phyloP scores from a whole-genome alignment of 2,888 invertebrate genomes.

The Synergus laeviventris region DNA sequence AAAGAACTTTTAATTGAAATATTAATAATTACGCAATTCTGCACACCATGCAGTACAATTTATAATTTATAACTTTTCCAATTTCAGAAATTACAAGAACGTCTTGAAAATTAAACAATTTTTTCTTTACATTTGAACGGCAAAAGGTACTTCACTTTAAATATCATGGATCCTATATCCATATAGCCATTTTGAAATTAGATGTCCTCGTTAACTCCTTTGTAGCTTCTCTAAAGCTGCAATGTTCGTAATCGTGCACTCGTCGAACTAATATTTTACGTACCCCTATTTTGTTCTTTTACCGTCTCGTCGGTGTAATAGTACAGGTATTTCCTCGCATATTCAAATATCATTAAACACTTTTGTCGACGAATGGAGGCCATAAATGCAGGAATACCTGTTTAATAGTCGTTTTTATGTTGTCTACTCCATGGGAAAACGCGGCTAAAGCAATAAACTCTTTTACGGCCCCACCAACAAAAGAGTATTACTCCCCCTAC shows the following conservation, averaged over 20 bases:
- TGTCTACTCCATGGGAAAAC: slow-evolving; percentile 12
- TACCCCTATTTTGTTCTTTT: slow-evolving; percentile 11
- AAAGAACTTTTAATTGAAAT: no score
- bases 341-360: slow-evolving; percentile 40
- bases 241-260: slow-evolving; percentile 8
- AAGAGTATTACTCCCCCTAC: background rate
- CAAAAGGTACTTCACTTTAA: background rate
- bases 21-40: no score
- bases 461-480: background rate
- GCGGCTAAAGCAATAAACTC: slow-evolving; percentile 35
- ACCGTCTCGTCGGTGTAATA: slow-evolving; percentile 18
- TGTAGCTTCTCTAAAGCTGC: background rate
- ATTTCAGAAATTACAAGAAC: no score
- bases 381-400: slow-evolving; percentile 36
- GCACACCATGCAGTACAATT: no score
- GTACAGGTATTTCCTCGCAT: slow-evolving; percentile 30
- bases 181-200: slow-evolving; percentile 4
- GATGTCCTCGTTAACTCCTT: slow-evolving; percentile 20
- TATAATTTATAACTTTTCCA: no score
- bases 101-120: no score
- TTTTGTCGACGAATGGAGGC: slow-evolving; percentile 27
- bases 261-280: slow-evolving; percentile 26
- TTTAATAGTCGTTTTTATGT: slow-evolving; percentile 35
- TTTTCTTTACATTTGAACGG: background rate
- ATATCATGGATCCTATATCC: slow-evolving; percentile 6